phyloP scores from a whole-genome alignment of 2,113 vertebrate genomes.

The Alces alces region DNA sequence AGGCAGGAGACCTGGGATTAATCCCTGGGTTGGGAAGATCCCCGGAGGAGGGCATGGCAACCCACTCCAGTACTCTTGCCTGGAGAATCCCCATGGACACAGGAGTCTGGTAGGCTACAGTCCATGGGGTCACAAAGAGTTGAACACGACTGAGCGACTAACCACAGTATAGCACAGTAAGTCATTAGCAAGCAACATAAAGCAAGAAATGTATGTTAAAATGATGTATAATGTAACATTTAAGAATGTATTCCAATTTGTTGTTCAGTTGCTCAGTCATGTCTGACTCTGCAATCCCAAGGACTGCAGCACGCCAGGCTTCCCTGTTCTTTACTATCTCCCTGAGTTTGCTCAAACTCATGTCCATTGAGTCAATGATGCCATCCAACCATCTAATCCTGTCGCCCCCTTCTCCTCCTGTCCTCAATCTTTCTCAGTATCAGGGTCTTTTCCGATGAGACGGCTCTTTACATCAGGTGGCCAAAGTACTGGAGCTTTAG shows the following conservation, averaged over 20 bases:
- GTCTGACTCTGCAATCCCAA: background rate
- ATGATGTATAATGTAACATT: background rate
- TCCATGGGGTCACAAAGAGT: background rate
- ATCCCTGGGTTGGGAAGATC: background rate
- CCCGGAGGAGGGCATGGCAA: background rate
- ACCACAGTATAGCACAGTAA: background rate
- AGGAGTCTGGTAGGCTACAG: background rate
- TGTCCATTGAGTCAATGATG: background rate
- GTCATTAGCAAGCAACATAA: background rate
- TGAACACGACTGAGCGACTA: background rate
- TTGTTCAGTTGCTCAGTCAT: background rate
- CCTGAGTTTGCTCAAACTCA: background rate
- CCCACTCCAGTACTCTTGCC: background rate
- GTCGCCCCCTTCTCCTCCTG: background rate
- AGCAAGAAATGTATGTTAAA: background rate
- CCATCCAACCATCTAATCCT: background rate
- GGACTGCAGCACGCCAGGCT: background rate
- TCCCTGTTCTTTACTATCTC: background rate
- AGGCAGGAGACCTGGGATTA: background rate
- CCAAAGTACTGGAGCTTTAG: background rate
- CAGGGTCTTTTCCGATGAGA: background rate
- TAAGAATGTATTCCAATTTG: background rate
- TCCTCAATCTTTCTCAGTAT: background rate
- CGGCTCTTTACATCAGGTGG: background rate
- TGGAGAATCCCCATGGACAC: background rate